These are phyloP conservation scores for Pseudomyrmex flavicornis DNA, from an alignment of 1,140 invertebrate species.

Conservation along the genomic window DNA sequence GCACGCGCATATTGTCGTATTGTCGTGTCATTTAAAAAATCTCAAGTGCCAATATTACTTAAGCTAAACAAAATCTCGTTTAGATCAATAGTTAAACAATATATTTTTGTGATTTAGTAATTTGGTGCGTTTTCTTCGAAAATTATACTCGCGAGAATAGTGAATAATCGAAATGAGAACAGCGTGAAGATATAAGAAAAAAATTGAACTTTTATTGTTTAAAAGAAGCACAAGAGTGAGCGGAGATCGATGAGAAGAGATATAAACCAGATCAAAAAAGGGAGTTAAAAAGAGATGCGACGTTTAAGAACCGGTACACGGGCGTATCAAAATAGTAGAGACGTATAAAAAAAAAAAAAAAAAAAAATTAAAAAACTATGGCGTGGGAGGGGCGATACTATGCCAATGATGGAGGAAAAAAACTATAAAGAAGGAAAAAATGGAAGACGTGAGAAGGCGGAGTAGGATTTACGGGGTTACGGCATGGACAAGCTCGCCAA, in stretches of 20 bases:
- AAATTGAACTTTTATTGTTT: background rate
- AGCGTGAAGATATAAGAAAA: background rate
- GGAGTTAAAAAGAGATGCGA: too few species aligned
- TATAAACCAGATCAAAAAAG: background rate
- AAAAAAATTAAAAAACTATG: background rate
- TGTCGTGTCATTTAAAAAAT: too few species aligned
- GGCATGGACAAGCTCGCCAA: conserved; percentile 3
- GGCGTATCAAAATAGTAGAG: too few species aligned
- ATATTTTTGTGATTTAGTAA: background rate
- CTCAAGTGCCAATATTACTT: too few species aligned
- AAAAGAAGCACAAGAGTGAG: background rate
- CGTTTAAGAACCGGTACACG: too few species aligned
- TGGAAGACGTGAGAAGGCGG: conserved; percentile 52
- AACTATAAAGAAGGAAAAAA: conserved; percentile 35
- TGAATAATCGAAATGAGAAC: background rate
- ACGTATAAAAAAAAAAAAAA: background rate
- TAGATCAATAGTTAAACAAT: too few species aligned
- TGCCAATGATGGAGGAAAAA: conserved; percentile 25
- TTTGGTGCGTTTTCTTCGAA: too few species aligned
- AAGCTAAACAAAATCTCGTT: too few species aligned
- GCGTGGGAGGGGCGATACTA: conserved; percentile 24
- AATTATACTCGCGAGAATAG: background rate
- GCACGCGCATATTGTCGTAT: too few species aligned
- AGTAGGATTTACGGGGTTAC: conserved; percentile 34
- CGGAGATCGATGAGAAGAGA: conserved; percentile 9